These are phyloP conservation scores for Accipiter virgatus DNA, from an alignment of 2,113 vertebrate genomes.

Conservation along the genomic window DNA sequence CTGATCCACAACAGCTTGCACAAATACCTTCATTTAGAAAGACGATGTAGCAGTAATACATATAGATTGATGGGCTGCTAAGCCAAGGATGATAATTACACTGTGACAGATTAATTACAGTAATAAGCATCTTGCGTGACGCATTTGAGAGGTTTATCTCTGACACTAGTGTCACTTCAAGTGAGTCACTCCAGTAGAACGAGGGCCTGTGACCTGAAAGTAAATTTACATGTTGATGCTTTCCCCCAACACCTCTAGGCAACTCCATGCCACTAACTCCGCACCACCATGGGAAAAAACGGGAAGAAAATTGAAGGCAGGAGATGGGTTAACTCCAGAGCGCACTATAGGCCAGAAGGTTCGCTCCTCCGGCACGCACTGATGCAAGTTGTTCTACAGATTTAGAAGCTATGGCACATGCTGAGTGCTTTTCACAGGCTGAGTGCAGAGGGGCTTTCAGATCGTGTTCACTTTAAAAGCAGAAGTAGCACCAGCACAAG, in stretches of 20 bases:
- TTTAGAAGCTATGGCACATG: neutral
- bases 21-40: neutral
- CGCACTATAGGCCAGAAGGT: neutral
- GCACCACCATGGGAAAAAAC: neutral
- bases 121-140: neutral
- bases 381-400: neutral
- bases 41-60: neutral
- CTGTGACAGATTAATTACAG: neutral
- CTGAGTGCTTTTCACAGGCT: neutral
- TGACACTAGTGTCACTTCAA: neutral
- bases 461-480: slow-evolving; percentile 49
- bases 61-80: neutral
- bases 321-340: neutral
- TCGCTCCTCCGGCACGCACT: neutral
- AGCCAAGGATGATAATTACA: neutral
- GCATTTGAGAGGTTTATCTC: neutral
- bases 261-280: neutral
- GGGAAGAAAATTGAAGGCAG: neutral
- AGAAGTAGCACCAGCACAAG: slow-evolving; percentile 53
- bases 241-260: neutral
- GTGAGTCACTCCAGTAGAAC: neutral
- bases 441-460: slow-evolving; percentile 51
- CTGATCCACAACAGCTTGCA: neutral
- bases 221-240: neutral
- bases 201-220: neutral